Evolutionary conservation across 2,113 vertebrate species (phyloP).

Genomic region (Chionodraco myersi): DNA sequence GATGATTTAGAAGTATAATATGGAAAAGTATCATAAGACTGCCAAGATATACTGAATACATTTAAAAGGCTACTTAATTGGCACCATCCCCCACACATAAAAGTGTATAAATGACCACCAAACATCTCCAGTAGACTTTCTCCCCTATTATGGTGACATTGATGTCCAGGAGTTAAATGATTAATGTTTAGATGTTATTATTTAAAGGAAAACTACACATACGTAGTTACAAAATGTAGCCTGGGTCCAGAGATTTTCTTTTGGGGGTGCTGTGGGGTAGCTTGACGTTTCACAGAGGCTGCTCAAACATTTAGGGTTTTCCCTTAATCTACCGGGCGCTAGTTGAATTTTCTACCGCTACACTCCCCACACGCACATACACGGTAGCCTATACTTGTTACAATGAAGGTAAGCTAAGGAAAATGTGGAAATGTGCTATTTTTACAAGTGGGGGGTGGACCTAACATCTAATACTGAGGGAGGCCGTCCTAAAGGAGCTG

Average conservation of each 20-base stretch:
- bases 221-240: background rate
- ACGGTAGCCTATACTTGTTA: no score
- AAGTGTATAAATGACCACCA: background rate
- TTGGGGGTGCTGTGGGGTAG: no score
- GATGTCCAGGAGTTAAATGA: background rate
- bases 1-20: background rate
- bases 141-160: background rate
- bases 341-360: no score
- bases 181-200: background rate
- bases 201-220: background rate
- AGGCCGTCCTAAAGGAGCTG: no score
- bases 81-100: background rate
- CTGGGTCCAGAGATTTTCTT: background rate
- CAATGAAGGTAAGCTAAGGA: no score
- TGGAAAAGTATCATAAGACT: background rate
- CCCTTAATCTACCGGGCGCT: no score
- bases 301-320: no score
- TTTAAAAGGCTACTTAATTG: background rate
- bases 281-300: no score
- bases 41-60: background rate
- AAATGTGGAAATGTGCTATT: no score
- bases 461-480: no score
- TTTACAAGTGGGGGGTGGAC: no score
- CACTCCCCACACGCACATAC: no score
- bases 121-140: background rate